Base-by-base conservation (phyloP, 2,113 vertebrate species). In the Ranitomeya variabilis region DNA sequence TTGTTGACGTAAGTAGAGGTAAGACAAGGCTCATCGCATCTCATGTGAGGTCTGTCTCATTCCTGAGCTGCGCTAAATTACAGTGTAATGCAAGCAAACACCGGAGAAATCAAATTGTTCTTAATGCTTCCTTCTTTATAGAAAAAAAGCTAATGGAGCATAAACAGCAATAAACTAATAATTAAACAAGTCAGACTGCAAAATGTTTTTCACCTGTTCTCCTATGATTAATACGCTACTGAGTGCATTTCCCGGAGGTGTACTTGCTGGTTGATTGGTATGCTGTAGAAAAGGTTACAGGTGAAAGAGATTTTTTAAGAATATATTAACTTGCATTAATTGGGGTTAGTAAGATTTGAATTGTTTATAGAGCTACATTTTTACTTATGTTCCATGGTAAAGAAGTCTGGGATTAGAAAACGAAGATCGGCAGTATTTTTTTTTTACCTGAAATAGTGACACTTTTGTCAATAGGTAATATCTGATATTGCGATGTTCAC, bases 111-210 rank as follows among this genome's bases (percentile, higher is more conserved):
- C 0, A 37, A 55, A 62, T 86, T 19, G 16, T 76, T 59, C 31
- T 60, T 59, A 55, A 76, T 74, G 73, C 73, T 23, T 60, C 59
- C 77, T 73, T 26, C 26, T 78, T 76, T 60, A 77, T 78, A 85
- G 66, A 21, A 69, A 87, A 54, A 87, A 23, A 60, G n/a, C 31
- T 76, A 83, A 88, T 88, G 80, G 23, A 11, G 57, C 21, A 52
- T 76, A 57, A 64, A 83, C n/a, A 37, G 80, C 69, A 55, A 78
- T 88, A 77, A 88, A 83, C 69, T 77, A 78, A 83, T 77, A 88
- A 77, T 78, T 83, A 83, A 83, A 83, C 37, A 87, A 59, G n/a
- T 81, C 59, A 37, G 83, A 66, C 59, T 55, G 67, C 59, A 83
- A 88, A 76, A 52, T 87, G 51, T 80, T 69, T 87, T 87, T 45